A percentile compares a stretch with the other conserved stretches of the same genome.
Evolutionary conservation across 2,797 vertebrate species (phyloP).

Genomic region (Characodon lateralis): DNA sequence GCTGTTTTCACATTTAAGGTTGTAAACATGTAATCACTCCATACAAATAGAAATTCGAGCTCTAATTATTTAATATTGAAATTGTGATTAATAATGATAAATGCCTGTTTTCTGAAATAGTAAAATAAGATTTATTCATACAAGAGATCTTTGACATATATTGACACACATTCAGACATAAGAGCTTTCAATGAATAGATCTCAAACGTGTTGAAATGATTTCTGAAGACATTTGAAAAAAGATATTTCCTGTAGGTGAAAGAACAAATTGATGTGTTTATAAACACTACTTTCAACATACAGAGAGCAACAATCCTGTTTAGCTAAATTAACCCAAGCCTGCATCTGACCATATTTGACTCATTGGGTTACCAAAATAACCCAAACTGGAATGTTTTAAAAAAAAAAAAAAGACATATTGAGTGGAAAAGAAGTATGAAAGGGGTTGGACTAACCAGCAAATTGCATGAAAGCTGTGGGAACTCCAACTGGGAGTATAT

Average conservation of each 20-base stretch:
- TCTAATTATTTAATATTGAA: background rate
- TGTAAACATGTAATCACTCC: background rate
- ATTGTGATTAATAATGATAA: no score
- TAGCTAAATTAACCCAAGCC: background rate
- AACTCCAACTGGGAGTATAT: conserved; percentile 52
- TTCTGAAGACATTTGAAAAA: background rate
- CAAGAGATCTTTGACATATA: background rate
- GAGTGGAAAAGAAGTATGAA: conserved; percentile 10
- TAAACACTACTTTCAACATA: background rate
- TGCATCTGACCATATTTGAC: background rate
- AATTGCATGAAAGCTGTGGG: conserved; percentile 50
- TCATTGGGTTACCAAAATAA: background rate
- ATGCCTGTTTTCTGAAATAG: background rate
- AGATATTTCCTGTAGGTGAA: background rate
- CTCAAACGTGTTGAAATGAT: no score
- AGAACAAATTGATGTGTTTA: background rate
- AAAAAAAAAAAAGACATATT: conserved; percentile 20
- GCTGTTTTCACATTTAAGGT: background rate
- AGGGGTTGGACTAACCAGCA: conserved; percentile 24
- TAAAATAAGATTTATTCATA: background rate
- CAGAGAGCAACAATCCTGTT: background rate
- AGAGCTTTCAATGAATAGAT: background rate
- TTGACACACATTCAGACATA: background rate
- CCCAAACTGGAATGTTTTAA: background rate
- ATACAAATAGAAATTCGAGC: background rate